Evolutionary conservation across 1,140 invertebrate species (phyloP), one percentile per base, ranked within the genome.

Genomic region (Platyscapa corneri): DNA sequence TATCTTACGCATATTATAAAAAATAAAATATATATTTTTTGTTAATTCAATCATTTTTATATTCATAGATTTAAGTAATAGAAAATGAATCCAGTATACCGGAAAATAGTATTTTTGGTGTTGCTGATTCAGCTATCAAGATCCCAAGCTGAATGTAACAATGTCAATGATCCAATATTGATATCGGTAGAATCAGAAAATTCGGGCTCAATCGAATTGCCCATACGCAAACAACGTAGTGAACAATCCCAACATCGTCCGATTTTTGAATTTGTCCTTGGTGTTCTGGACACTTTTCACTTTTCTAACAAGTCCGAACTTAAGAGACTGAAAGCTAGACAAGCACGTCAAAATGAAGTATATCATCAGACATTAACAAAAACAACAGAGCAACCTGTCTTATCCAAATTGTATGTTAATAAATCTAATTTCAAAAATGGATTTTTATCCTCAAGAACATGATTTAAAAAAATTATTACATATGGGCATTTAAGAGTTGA

Each of bases 211-310:
- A 86, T 86, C 10, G 85, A 86, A 27, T 56, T 86, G 1, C 85
- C 85, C 20, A 16, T 80, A 18, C 46, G 85, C 0, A 80, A 32
- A 7, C 65, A 72, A 34, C 82, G 82, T 64, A 77, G 53, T 32
- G 64, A 39, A 27, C 37, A 32, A 27, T 42, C 84, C 0, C 87
- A 87, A 53, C 83, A 87, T 82, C 82, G 88, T 49, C 89, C 89
- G 0, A 86, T 89, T 14, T 42, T 89, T 72, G 89, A 89, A 72
- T 53, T 89, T 12, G 84, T 89, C 46, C 85, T 89, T 6, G 88
- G 88, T 18, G 86, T 89, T n/a, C 82, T 89, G 18, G 89, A 89
- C 56, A 89, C 89, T 2, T 79, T 89, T n/a, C 88, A 88, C 30
- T 85, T 87, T 1, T 87, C 87, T 1, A 79, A 84, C 34, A 87